A percentile compares a stretch with the other conserved stretches of the same genome.
phyloP scores from a whole-genome alignment of 2,888 invertebrate genomes.

The Drosophila meridiana region DNA sequence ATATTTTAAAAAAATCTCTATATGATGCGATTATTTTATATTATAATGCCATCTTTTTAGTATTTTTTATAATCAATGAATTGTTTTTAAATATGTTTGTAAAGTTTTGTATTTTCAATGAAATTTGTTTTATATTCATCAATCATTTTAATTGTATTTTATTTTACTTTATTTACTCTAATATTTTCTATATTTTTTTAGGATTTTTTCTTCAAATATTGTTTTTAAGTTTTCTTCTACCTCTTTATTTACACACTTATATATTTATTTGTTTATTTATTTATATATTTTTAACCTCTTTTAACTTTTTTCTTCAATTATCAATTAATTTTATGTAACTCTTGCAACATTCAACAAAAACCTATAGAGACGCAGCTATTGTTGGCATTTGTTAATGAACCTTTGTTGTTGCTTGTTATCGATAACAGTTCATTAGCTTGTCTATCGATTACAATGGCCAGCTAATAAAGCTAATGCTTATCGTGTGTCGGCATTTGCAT shows the following conservation, averaged over 20 bases:
- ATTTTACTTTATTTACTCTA: too few relatives aligned
- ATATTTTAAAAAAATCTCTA: too few relatives aligned
- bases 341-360: not conserved
- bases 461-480: constrained; percentile 11
- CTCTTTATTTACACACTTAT: not conserved
- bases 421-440: constrained; percentile 4
- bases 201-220: not conserved
- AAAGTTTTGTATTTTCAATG: too few relatives aligned
- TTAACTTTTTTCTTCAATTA: not conserved
- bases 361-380: not conserved
- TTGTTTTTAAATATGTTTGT: too few relatives aligned
- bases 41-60: too few relatives aligned
- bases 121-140: too few relatives aligned
- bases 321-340: not conserved
- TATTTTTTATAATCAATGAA: too few relatives aligned
- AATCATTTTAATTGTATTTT: too few relatives aligned
- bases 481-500: constrained; percentile 45
- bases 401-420: constrained; percentile 3
- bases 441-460: constrained; percentile 12
- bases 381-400: not conserved
- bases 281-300: not conserved
- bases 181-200: not conserved
- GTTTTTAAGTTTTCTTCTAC: not conserved
- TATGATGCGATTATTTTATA: too few relatives aligned
- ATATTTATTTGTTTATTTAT: not conserved